Evolutionary conservation across 2,797 vertebrate species (phyloP).

Genomic region (Leptoclinus maculatus): DNA sequence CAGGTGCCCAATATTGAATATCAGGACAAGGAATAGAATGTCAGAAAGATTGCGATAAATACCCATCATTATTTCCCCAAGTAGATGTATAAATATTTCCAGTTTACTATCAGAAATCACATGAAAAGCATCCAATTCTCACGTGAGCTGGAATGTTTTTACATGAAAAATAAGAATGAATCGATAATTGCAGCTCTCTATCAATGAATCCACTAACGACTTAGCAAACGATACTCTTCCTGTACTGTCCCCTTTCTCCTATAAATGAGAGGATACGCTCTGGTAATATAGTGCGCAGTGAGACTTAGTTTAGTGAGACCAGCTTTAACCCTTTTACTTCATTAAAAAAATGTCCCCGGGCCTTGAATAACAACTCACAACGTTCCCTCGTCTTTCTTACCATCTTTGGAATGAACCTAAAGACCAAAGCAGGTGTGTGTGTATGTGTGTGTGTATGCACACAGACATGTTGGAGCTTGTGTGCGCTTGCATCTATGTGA

Average conservation of each 20-base stretch:
- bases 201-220: not conserved
- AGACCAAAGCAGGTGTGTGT: slow-evolving; percentile 31
- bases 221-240: not conserved
- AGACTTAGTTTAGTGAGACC: not conserved
- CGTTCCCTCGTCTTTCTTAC: not conserved
- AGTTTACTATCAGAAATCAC: not conserved
- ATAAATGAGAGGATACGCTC: not conserved
- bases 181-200: not conserved
- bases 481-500: slow-evolving; percentile 44
- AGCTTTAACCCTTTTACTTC: not conserved
- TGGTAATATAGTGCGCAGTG: not conserved
- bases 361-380: slow-evolving; percentile 4
- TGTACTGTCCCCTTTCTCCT: not conserved
- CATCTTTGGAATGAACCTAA: slow-evolving; percentile 24
- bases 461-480: slow-evolving; percentile 38
- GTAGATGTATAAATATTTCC: too few relatives aligned
- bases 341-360: slow-evolving; percentile 5
- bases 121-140: not conserved
- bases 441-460: slow-evolving; percentile 38
- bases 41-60: not conserved
- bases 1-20: not conserved
- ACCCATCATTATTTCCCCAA: not conserved
- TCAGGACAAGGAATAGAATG: not conserved
- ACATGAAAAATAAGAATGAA: not conserved
- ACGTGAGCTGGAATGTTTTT: not conserved